Conservation (phyloP, 2,888 invertebrate genomes). For the Cerceris rybyensis region DNA sequence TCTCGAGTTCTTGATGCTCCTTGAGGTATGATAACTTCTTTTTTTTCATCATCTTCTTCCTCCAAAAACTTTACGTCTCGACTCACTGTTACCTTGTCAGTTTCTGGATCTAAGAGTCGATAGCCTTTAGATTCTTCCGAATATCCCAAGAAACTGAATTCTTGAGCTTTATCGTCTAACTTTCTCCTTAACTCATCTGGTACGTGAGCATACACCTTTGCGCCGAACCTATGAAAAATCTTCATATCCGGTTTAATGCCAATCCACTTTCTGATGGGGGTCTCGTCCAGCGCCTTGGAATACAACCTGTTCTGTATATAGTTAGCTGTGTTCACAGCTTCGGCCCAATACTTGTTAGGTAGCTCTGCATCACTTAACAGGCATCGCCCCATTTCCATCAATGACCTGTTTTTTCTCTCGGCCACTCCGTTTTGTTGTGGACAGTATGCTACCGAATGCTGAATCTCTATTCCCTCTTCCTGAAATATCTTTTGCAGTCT, state of each 20-base stretch:
- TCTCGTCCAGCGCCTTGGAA: too few species aligned
- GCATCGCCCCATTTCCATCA: conserved; percentile 3
- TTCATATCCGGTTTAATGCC: too few species aligned
- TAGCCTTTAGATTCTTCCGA: conserved; percentile 9
- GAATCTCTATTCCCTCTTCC: too few species aligned
- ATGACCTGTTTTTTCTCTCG: conserved; percentile 10
- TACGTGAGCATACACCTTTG: conserved; percentile 12
- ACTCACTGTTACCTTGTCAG: conserved; percentile 1
- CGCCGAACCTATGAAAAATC: too few species aligned
- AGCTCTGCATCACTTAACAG: background rate
- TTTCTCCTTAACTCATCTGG: conserved; percentile 13
- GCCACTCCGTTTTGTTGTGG: background rate
- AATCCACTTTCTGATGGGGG: too few species aligned
- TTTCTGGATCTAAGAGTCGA: conserved; percentile 8
- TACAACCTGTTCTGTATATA: too few species aligned
- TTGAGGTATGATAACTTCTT: too few species aligned
- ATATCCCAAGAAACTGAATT: conserved; percentile 5
- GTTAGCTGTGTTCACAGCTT: too few species aligned
- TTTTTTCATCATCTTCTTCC: too few species aligned
- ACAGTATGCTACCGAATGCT: background rate
- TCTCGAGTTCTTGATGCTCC: too few species aligned
- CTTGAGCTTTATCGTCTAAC: background rate
- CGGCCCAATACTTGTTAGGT: background rate
- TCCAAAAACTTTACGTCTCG: background rate
- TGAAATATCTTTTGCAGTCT: too few species aligned